Conservation (phyloP, 2,113 vertebrate species). For the Dicaeum eximium region DNA sequence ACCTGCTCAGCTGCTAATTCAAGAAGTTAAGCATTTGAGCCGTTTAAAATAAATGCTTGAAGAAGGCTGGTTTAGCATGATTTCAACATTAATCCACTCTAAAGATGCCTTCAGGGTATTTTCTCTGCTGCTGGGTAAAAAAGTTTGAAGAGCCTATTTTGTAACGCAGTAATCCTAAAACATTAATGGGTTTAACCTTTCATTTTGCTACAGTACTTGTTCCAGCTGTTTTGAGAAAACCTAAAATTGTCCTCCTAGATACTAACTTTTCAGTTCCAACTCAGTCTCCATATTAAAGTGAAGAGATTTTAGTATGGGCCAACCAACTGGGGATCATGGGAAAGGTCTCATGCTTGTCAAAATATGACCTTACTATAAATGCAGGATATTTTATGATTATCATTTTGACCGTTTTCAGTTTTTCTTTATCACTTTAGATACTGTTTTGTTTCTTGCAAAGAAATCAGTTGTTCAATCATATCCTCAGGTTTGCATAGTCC, state of each 20-base stretch:
- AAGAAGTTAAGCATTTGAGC: constrained; percentile 16
- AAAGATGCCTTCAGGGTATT: background rate
- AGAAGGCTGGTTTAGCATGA: background rate
- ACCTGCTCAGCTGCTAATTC: background rate
- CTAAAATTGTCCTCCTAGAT: background rate
- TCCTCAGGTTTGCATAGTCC: background rate
- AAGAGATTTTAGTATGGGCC: background rate
- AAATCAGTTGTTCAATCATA: background rate
- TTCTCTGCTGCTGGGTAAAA: background rate
- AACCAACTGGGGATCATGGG: background rate
- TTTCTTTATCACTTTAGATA: background rate
- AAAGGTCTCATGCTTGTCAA: background rate
- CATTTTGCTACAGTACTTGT: background rate
- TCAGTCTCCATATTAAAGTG: background rate
- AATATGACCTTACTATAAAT: background rate
- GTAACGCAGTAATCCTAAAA: background rate
- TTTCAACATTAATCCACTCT: constrained; percentile 33
- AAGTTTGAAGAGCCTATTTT: background rate
- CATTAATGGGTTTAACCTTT: background rate
- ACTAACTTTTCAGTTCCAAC: background rate
- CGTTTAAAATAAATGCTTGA: background rate
- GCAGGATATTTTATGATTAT: background rate
- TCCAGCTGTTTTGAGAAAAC: background rate
- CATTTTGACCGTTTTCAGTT: background rate
- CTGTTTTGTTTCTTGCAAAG: background rate